phyloP scores from a whole-genome alignment of 2,113 vertebrate species.

The Cichladusa arquata region DNA sequence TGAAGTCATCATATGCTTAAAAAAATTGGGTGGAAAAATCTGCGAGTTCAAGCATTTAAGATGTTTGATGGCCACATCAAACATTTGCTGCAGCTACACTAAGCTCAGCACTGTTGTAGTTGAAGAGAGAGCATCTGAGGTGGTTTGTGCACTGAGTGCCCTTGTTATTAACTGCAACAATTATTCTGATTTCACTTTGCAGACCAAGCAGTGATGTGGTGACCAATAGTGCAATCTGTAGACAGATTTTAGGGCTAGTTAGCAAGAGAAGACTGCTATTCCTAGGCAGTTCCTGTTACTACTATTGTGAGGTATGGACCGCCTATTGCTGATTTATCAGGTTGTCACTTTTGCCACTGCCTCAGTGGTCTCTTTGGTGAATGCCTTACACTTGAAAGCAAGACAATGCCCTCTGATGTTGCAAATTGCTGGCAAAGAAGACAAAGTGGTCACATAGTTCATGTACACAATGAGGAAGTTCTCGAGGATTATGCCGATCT shows the following conservation, averaged over 20 bases:
- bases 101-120: not conserved
- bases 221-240: not conserved
- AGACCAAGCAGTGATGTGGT: not conserved
- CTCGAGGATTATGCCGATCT: fast-evolving
- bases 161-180: not conserved
- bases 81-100: not conserved
- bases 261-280: not conserved
- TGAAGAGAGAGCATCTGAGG: not conserved
- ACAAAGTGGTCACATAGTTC: not conserved
- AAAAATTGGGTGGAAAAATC: not conserved
- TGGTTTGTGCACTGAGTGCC: not conserved
- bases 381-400: not conserved
- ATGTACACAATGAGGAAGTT: not conserved
- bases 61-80: not conserved
- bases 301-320: not conserved
- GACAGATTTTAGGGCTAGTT: not conserved
- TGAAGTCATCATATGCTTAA: not conserved
- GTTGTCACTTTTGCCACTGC: not conserved
- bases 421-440: not conserved
- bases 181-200: not conserved
- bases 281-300: not conserved
- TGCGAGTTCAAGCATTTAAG: not conserved
- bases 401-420: not conserved
- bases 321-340: not conserved
- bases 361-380: not conserved